Conservation (phyloP, 1,140 invertebrate species). For the Adelges cooleyi region DNA sequence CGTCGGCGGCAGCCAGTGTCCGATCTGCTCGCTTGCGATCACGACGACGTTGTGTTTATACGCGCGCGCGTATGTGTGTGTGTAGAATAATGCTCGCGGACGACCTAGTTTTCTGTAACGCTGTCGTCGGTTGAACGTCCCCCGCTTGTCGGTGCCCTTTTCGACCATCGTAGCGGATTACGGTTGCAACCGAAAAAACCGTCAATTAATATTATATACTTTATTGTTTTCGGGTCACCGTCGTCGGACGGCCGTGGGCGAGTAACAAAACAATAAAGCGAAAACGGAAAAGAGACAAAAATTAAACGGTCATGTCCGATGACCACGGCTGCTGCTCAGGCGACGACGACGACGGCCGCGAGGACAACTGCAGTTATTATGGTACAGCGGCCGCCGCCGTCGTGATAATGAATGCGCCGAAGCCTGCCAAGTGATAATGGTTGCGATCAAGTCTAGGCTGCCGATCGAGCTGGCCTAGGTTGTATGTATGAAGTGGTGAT, state of each 20-base stretch:
- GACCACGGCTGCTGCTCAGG: background rate
- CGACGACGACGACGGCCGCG: background rate
- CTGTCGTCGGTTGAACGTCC: conserved; percentile 17
- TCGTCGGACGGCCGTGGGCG: background rate
- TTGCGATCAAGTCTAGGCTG: conserved; percentile 14
- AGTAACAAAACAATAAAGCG: too few species aligned
- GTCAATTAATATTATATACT: too few species aligned
- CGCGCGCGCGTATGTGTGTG: background rate
- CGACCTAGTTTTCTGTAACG: conserved; percentile 15
- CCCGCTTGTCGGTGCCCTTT: background rate
- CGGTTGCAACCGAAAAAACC: too few species aligned
- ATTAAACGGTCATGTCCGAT: background rate
- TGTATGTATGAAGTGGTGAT: too few species aligned
- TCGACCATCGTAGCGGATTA: too few species aligned
- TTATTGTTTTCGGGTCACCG: background rate
- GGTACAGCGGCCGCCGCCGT: background rate
- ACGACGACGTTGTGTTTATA: background rate
- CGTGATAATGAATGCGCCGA: background rate
- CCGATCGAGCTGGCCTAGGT: background rate
- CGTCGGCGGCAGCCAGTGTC: too few species aligned
- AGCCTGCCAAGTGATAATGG: conserved; percentile 5
- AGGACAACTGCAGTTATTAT: background rate
- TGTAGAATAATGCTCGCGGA: background rate
- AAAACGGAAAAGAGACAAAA: too few species aligned
- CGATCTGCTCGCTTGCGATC: background rate